Base-by-base conservation (phyloP, 2,797 vertebrate species). In the Schizopygopsis malacanthus region DNA sequence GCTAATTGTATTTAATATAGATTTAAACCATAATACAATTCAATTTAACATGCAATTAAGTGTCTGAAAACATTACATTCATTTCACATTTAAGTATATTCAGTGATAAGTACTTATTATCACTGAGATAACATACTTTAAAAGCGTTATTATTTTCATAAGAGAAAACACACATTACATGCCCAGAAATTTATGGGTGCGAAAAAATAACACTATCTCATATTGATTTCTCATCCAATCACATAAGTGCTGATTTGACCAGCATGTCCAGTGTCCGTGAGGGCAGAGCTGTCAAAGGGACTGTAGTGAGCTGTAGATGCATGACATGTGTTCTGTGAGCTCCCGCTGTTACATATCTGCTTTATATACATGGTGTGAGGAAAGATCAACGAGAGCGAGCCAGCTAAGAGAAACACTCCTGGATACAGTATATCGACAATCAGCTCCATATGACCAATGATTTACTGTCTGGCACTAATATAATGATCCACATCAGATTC, bases 211-310 rank as follows among this genome's bases (percentile, higher is more conserved):
- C 28, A 54, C 28, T 3, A n/a, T 43, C 4, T 67, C 61, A 18
- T 43, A 41, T 56, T 71, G 37, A 71, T 82, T 72, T 72, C 25
- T 59, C 69, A 45, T 33, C 18, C 16, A 72, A 22, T 73, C 16
- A 72, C 20, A 82, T 72, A 71, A 82, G 22, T 13, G 67, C n/a
- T 20, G 59, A 79, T 82, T 82, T 71, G 50, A 82, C 10, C 45
- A 73, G 11, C 52, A 33, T 45, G 20, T 2, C 15, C 20, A 69
- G 39, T 73, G 41, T 61, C 39, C 39, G 10, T 73, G 25, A 63
- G 39, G 39, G 25, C 52, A 73, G 41, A 83, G 16, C 54, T 83
- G 79, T 69, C 79, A 81, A n/a, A 22, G 1, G 11, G 12, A 37
- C 25, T 69, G 43, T 5, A 52, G n/a, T 33, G 59, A 65, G 78